Base-by-base conservation (phyloP, 2,888 invertebrate genomes). In the Hirtodrosophila duncani region DNA sequence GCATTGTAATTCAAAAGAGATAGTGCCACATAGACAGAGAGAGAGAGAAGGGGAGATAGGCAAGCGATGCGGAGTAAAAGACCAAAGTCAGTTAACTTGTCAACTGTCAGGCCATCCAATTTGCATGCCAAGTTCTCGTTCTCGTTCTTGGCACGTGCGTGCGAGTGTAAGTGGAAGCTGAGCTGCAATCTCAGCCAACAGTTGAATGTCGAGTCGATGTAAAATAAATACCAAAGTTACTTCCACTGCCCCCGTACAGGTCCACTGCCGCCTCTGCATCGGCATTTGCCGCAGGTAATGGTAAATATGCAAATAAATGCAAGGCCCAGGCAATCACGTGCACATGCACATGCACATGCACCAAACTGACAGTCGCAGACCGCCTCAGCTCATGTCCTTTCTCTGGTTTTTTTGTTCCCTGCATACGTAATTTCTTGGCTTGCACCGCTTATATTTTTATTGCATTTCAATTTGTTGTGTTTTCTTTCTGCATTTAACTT, bases 241-340 rank as follows among this genome's bases (percentile, higher is more conserved):
- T n/a, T n/a, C n/a, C n/a, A n/a, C n/a, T n/a, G n/a, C n/a, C n/a
- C n/a, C n/a, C n/a, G n/a, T n/a, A n/a, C n/a, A n/a, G n/a, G n/a
- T n/a, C n/a, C n/a, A n/a, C n/a, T n/a, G n/a, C n/a, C n/a, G n/a
- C 31, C 29, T 45, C 30, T 50, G 36, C 17, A 33, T n/a, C 31
- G 30, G 10, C 23, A 13, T 24, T 43, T 39, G 16, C 10, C 41
- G 29, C 59, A 45, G 29, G 63, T 64, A 27, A 14, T 30, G 74
- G 70, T 69, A 60, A 78, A 81, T 66, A 74, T 81, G 75, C 75
- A 74, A 68, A 81, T 78, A 68, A 66, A 81, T 81, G 61, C 60
- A 65, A 57, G 52, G 34, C 42, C 41, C 52, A 56, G 51, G 55
- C 72, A 72, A 62, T 72, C 79, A 78, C 67, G 60, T 81, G 39